Percentiles rank a stretch among this genome's conserved stretches.
phyloP scores from a whole-genome alignment of 2,888 invertebrate species.

The Temnothorax unifasciatus region DNA sequence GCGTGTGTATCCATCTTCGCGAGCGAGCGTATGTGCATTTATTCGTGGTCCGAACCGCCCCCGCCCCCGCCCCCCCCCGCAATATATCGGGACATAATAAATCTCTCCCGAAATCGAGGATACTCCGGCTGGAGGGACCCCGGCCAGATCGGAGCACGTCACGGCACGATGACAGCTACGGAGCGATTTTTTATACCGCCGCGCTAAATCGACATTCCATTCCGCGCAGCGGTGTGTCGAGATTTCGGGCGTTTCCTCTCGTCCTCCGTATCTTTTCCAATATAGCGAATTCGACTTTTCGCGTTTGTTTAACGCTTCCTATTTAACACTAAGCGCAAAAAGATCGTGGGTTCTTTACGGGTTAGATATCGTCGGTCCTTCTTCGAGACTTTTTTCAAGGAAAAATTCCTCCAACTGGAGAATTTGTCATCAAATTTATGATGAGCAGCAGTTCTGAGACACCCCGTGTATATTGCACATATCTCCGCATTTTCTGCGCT shows the following conservation, averaged over 20 bases:
- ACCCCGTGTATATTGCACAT: slow-evolving; percentile 22
- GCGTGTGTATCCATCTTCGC: slow-evolving; percentile 45
- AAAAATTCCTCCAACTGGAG: neutral
- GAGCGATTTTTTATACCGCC: slow-evolving; percentile 55
- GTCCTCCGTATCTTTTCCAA: neutral
- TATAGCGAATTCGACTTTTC: neutral
- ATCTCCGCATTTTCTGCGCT: slow-evolving; percentile 38
- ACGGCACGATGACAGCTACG: slow-evolving; percentile 51
- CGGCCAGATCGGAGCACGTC: slow-evolving; percentile 30
- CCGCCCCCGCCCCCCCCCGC: neutral
- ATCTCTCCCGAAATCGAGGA: slow-evolving; percentile 46
- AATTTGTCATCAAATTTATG: neutral
- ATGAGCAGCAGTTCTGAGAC: slow-evolving; percentile 14
- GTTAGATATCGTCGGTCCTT: no score
- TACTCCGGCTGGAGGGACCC: neutral
- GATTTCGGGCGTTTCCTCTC: slow-evolving; percentile 4
- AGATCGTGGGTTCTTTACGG: no score
- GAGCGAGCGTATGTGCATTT: slow-evolving; percentile 40
- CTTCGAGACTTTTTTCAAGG: neutral
- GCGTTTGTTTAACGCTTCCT: neutral
- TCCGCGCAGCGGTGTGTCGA: neutral
- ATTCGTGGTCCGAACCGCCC: neutral
- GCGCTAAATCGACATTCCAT: slow-evolving; percentile 36
- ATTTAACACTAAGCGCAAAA: neutral
- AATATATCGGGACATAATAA: slow-evolving; percentile 47